Percentiles rank a stretch among this genome's conserved stretches.
Conservation (phyloP, 1,140 invertebrate species). For the Chlorops oryzae region DNA sequence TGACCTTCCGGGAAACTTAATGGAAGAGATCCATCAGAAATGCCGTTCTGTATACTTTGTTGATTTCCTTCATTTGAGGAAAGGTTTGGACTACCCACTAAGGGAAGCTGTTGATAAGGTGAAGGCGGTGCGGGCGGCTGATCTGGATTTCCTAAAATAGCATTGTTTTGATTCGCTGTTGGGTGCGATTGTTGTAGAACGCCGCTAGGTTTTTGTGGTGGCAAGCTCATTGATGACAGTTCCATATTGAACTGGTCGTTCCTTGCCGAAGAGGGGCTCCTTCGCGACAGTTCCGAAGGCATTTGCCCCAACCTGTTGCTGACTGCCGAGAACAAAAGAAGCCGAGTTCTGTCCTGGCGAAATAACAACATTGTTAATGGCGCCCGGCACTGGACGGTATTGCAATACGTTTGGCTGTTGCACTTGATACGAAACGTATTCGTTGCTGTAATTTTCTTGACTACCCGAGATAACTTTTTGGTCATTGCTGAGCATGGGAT, state of each 20-base stretch:
- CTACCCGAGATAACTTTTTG: constrained; percentile 29
- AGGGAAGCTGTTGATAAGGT: constrained; percentile 35
- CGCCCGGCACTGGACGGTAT: constrained; percentile 49
- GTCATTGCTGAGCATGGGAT: constrained; percentile 9
- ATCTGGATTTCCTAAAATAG: too few relatives aligned
- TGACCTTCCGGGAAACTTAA: too few relatives aligned
- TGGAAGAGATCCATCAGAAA: too few relatives aligned
- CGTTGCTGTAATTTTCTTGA: constrained; percentile 33
- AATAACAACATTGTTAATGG: constrained; percentile 58
- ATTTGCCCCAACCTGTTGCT: constrained; percentile 52
- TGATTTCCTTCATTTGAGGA: not conserved
- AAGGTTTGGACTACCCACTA: constrained; percentile 23
- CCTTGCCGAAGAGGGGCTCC: constrained; percentile 27
- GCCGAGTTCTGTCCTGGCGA: constrained; percentile 59
- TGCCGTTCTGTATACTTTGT: constrained; percentile 2
- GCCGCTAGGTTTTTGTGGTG: too few relatives aligned
- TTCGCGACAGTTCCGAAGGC: constrained; percentile 26
- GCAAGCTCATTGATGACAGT: constrained; percentile 43
- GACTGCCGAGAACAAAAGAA: constrained; percentile 58
- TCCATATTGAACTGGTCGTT: constrained; percentile 36
- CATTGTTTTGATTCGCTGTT: too few relatives aligned
- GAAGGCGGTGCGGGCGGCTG: constrained; percentile 34
- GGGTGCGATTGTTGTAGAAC: not conserved
- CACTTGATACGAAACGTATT: constrained; percentile 44
- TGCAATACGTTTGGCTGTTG: constrained; percentile 43